A percentile compares a stretch with the other conserved stretches of the same genome.
phyloP scores from a whole-genome alignment of 2,888 invertebrate species.

The Physocephala rufipes region DNA sequence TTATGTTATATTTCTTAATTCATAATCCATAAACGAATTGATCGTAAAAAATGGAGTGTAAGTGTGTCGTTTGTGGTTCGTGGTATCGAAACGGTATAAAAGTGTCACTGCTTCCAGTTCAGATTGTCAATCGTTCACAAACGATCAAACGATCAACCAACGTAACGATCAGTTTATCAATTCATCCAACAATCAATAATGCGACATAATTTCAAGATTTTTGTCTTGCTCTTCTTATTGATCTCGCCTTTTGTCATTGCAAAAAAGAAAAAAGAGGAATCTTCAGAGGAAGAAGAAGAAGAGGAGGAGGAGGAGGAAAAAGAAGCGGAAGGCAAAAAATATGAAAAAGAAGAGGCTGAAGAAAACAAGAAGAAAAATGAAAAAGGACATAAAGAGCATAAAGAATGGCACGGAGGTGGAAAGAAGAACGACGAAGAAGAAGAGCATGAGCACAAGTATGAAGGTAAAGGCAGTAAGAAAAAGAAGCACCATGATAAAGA shows the following conservation, averaged over 20 bases:
- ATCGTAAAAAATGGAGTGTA: neutral
- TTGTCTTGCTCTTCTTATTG: conserved; percentile 56
- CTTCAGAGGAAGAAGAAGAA: conserved; percentile 62
- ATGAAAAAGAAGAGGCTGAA: conserved; percentile 57
- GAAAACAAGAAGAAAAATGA: conserved; percentile 78
- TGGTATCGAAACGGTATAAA: conserved; percentile 27
- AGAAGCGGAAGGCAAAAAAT: conserved; percentile 61
- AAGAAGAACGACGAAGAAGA: conserved; percentile 82
- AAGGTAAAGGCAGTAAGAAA: conserved; percentile 81
- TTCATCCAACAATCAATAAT: conserved; percentile 39
- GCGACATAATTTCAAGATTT: conserved; percentile 53
- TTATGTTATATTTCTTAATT: conserved; percentile 44
- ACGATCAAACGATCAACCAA: neutral
- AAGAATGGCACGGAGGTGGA: conserved; percentile 81
- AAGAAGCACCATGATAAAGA: conserved; percentile 82
- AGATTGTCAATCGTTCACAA: too few relatives aligned
- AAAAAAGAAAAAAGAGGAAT: conserved; percentile 58
- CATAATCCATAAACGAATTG: neutral
- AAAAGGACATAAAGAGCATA: conserved; percentile 80
- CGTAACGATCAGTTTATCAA: neutral
- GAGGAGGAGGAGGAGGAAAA: conserved; percentile 59
- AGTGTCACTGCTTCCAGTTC: neutral
- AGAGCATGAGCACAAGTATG: conserved; percentile 80
- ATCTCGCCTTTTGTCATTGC: conserved; percentile 48
- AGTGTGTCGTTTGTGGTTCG: conserved; percentile 15